A percentile compares a stretch with the other conserved stretches of the same genome.
These are phyloP conservation scores for Dicaeum eximium DNA, from an alignment of 2,113 vertebrate genomes.

Conservation along the genomic window DNA sequence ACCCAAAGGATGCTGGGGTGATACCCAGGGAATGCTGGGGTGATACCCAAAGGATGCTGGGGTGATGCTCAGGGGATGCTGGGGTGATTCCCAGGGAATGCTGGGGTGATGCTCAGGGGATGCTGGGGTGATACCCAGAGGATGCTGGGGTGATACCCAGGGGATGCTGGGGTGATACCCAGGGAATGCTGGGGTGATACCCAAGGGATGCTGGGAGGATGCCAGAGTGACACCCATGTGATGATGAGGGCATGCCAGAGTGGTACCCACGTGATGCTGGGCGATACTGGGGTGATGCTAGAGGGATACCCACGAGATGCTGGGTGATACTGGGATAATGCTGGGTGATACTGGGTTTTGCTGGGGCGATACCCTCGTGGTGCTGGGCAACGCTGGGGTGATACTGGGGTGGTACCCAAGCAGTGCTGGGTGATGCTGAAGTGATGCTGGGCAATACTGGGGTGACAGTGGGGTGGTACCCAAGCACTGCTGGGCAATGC, in stretches of 20 bases:
- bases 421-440: rapidly evolving
- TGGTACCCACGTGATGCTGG: rapidly evolving
- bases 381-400: not conserved
- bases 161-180: rapidly evolving
- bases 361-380: too few relatives aligned
- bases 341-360: not conserved
- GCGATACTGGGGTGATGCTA: rapidly evolving
- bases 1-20: rapidly evolving
- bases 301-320: too few relatives aligned
- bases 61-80: rapidly evolving
- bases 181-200: rapidly evolving
- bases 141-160: too few relatives aligned
- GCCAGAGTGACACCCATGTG: rapidly evolving
- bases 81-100: rapidly evolving
- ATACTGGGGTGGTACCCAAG: not conserved
- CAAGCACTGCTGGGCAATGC: not conserved
- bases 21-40: rapidly evolving
- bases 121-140: rapidly evolving
- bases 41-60: rapidly evolving
- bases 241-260: too few relatives aligned
- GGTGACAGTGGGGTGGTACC: not conserved
- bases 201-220: rapidly evolving
- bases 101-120: rapidly evolving
- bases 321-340: not conserved
- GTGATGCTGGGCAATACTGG: rapidly evolving